A percentile compares a stretch with the other conserved stretches of the same genome.
phyloP scores from a whole-genome alignment of 2,113 vertebrate genomes.

The Gambusia holbrooki region DNA sequence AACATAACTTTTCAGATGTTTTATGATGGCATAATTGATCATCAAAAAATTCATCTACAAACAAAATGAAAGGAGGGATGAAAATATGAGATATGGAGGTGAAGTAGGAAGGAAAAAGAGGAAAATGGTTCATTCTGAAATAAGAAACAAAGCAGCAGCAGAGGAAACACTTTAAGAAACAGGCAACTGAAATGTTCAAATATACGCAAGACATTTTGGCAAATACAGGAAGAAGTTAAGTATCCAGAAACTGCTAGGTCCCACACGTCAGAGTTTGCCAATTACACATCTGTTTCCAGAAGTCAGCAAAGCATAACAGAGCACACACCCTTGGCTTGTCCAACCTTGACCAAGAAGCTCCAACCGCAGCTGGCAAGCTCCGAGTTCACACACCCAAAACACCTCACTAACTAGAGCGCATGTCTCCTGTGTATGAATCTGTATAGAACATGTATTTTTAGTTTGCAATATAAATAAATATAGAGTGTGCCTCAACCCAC shows the following conservation, averaged over 20 bases:
- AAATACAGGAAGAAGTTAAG: slow-evolving; percentile 6
- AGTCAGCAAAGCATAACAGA: slow-evolving; percentile 20
- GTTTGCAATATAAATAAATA: no score
- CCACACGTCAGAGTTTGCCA: slow-evolving; percentile 12
- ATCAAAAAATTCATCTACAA: background rate
- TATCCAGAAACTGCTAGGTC: slow-evolving; percentile 10
- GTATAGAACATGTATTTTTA: background rate
- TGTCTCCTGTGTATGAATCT: background rate
- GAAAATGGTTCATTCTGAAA: slow-evolving; percentile 35
- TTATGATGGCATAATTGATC: background rate
- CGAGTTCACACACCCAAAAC: slow-evolving; percentile 31
- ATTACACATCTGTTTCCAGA: slow-evolving; percentile 16
- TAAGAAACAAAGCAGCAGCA: slow-evolving; percentile 54
- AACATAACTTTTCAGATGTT: background rate
- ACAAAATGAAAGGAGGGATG: slow-evolving; percentile 6
- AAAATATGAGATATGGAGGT: slow-evolving; percentile 1
- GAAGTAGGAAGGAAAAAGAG: slow-evolving; percentile 15
- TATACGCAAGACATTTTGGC: slow-evolving; percentile 31
- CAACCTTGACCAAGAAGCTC: slow-evolving; percentile 38
- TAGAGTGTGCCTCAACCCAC: no score
- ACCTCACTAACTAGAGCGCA: background rate
- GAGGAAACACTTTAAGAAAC: slow-evolving; percentile 28
- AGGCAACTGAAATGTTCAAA: slow-evolving; percentile 34
- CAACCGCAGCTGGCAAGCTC: slow-evolving; percentile 37
- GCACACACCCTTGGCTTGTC: slow-evolving; percentile 15